phyloP scores from a whole-genome alignment of 2,797 vertebrate genomes.

The Gadopsis bispinosus region DNA sequence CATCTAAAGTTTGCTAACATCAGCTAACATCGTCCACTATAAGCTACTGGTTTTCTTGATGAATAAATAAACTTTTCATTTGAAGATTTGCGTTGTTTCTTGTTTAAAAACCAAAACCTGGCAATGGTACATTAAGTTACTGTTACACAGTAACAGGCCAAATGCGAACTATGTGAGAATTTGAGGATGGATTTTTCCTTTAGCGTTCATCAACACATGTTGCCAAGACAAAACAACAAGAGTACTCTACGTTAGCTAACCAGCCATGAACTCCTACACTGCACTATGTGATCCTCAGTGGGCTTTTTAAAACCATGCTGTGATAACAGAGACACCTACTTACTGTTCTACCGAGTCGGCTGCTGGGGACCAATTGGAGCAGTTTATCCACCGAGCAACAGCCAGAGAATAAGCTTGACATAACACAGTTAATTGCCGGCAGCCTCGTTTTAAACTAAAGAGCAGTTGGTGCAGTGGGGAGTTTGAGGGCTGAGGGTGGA shows the following conservation, averaged over 20 bases:
- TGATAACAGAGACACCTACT: constrained; percentile 78
- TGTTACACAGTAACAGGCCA: background rate
- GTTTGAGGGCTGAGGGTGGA: constrained; percentile 50
- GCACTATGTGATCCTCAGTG: constrained; percentile 59
- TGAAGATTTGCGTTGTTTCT: background rate
- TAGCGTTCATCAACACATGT: constrained; percentile 27
- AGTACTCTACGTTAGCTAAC: constrained; percentile 31
- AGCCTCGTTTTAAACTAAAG: constrained; percentile 81
- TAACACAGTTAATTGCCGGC: constrained; percentile 81
- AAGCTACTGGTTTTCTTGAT: background rate
- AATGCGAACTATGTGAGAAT: constrained; percentile 29
- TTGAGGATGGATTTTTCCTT: constrained; percentile 32
- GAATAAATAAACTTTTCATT: background rate
- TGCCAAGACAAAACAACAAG: constrained; percentile 54
- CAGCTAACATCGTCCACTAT: background rate
- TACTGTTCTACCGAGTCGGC: constrained; percentile 74
- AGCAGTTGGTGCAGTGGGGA: constrained; percentile 65
- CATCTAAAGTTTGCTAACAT: background rate
- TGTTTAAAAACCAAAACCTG: constrained; percentile 10
- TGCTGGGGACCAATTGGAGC: constrained; percentile 77
- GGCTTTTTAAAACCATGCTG: constrained; percentile 69
- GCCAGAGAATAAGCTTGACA: constrained; percentile 79
- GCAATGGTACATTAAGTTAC: constrained; percentile 1
- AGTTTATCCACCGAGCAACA: constrained; percentile 77
- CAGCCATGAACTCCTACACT: constrained; percentile 50